Evolutionary conservation across 53 echinoderm and acorn worm genomes (phyloP), one percentile per base, ranked within the genome.

Genomic region (Astropecten irregularis): DNA sequence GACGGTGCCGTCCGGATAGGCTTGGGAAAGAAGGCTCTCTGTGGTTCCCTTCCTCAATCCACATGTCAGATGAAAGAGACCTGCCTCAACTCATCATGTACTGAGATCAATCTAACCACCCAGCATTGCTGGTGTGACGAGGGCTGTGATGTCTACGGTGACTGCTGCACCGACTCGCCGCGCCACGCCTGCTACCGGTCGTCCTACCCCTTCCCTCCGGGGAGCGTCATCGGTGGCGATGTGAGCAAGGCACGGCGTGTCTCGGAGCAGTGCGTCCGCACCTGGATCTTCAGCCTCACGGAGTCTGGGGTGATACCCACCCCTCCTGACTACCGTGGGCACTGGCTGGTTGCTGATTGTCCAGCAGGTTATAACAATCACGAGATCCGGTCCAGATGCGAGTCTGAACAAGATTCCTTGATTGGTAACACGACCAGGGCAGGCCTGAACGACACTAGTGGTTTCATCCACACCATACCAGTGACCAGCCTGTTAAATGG

Each of bases 91-190:
- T n/a, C n/a, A 31, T 16, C 51, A 9, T 76, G 57, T 27, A 28
- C 40, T 11, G 25, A 27, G 57, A 26, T 76, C 16, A 8, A 19
- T 13, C 6, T 11, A 33, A 85, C 13, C 22, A 9, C 61, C 21
- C 62, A 22, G 0, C 58, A 38, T 27, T 85, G 85, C 22, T 60
- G 61, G 46, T 85, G 85, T 49, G 85, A 85, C 73, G 14, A 36
- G 26, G 13, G 16, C 19, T 85, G 85, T 49, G 40, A 28, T 4
- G 49, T 49, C 35, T 73, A 72, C 35, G 64, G 73, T 20, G 85
- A 85, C 40, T 85, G 85, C 61, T 72, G 85, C 15, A 34, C 20
- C 8, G 50, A 61, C 49, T 72, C 56, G 23, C 25, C 56, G 7
- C 25, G 25, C 0, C 34, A 76, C 31, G 40, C 40, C 37, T 76